Evolutionary conservation across 1,140 invertebrate species (phyloP).

Genomic region (Neodiprion fabricii): DNA sequence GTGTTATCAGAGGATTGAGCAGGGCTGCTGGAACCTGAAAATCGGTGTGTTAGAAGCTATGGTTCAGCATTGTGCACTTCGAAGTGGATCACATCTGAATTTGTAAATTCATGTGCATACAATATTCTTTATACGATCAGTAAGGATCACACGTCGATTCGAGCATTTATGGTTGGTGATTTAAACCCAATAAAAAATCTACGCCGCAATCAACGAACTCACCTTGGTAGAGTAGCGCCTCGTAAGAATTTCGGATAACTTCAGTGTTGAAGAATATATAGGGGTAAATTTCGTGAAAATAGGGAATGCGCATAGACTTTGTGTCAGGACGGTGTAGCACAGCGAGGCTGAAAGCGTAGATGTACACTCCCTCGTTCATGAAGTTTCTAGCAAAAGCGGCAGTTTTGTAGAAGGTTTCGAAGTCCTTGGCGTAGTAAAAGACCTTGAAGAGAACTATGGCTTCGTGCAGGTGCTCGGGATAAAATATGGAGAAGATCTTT

Average conservation of each 20-base stretch:
- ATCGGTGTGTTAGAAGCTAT: too few species aligned
- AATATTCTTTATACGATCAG: too few species aligned
- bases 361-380: constrained; percentile 70
- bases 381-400: constrained; percentile 66
- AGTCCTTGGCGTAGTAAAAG: constrained; percentile 72
- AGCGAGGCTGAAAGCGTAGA: constrained; percentile 67
- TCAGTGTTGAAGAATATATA: constrained; percentile 68
- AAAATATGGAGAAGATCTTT: constrained; percentile 68
- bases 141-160: too few species aligned
- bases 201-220: not conserved
- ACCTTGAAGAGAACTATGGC: constrained; percentile 70
- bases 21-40: too few species aligned
- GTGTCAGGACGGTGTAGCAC: constrained; percentile 69
- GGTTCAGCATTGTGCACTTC: too few species aligned
- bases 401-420: constrained; percentile 54
- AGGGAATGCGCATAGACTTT: constrained; percentile 66
- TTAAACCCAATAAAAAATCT: too few species aligned
- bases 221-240: not conserved
- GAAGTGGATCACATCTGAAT: too few species aligned
- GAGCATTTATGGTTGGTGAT: too few species aligned
- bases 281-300: constrained; percentile 74
- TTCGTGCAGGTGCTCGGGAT: constrained; percentile 69
- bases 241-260: constrained; percentile 67
- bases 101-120: too few species aligned
- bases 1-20: constrained; percentile 32